Base-by-base conservation (phyloP, 2,888 invertebrate genomes). In the Aleiodes testaceus region DNA sequence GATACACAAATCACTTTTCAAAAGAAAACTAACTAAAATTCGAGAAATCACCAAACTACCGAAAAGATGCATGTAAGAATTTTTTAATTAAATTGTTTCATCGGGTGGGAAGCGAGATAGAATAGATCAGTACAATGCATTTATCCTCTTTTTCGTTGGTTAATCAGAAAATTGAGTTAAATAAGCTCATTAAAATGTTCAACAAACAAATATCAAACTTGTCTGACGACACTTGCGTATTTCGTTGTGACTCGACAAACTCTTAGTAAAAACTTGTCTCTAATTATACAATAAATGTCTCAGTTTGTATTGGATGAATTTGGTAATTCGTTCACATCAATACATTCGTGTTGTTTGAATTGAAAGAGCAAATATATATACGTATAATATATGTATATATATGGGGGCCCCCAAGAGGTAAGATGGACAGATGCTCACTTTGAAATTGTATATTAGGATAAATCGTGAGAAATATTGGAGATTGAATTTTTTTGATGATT, bases 11-110 rank as follows among this genome's bases (percentile, higher is more conserved):
- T 61, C 64, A n/a, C n/a, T 45, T 36, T 47, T 64, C 55, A 22
- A 65, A n/a, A n/a, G n/a, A n/a, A n/a, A n/a, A 47, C 42, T 52
- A 52, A 59, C 70, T 12, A 52, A 52, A 14, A 14, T 9, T 45
- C 2, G 14, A 45, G n/a, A 45, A 45, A 45, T 9, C 3, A 30
- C 36, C 9, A 45, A 36, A 30, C 26, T 30, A 30, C 55, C 55
- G 2, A 14, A 55, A 55, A 49, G 49, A 55, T 14, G 30, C 22
- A 55, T 59, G 16, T 59, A 59, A 36, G 26, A 59, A 42, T 30
- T 59, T 16, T 49, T 16, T 2, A 14, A 11, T 36, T 36, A 36
- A 53, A 53, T 53, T 52, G 18, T 20, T 53, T 11, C 36, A 36
- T 36, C 6, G 36, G 7, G 53, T 1, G 36, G 7, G 53, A 14